Evolutionary conservation across 2,113 vertebrate species (phyloP).

Genomic region (Clarias macrocephalus): DNA sequence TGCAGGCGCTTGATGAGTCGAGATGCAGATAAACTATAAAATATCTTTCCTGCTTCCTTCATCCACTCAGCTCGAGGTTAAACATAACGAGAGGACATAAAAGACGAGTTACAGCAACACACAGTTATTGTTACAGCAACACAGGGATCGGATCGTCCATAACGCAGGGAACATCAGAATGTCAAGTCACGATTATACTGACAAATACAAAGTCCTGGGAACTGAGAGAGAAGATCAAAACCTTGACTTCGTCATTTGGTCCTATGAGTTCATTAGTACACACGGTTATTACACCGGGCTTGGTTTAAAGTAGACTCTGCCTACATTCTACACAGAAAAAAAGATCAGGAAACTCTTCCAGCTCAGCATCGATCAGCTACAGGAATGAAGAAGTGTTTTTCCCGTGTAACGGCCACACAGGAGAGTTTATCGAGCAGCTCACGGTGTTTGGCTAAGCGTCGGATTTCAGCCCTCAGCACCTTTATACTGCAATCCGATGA

Average conservation of each 20-base stretch:
- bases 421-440: conserved; percentile 24
- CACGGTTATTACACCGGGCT: not conserved
- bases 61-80: not conserved
- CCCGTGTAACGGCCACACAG: conserved; percentile 8
- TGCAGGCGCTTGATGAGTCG: not conserved
- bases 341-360: not conserved
- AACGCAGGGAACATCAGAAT: too few species aligned
- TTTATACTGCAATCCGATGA: conserved; percentile 50
- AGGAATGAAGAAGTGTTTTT: conserved; percentile 37
- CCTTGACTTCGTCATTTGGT: too few species aligned
- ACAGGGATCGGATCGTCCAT: too few species aligned
- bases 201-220: too few species aligned
- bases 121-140: too few species aligned
- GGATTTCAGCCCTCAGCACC: conserved; percentile 36
- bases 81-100: not conserved
- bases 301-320: not conserved
- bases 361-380: conserved; percentile 28
- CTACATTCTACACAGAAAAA: not conserved
- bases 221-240: too few species aligned
- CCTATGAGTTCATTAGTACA: too few species aligned
- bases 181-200: too few species aligned
- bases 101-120: not conserved
- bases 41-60: not conserved
- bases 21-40: too few species aligned
- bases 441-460: conserved; percentile 48